Conservation (phyloP, 30 jellyfish, hydroid and myxozoan species). For the Aurelia aurita region DNA sequence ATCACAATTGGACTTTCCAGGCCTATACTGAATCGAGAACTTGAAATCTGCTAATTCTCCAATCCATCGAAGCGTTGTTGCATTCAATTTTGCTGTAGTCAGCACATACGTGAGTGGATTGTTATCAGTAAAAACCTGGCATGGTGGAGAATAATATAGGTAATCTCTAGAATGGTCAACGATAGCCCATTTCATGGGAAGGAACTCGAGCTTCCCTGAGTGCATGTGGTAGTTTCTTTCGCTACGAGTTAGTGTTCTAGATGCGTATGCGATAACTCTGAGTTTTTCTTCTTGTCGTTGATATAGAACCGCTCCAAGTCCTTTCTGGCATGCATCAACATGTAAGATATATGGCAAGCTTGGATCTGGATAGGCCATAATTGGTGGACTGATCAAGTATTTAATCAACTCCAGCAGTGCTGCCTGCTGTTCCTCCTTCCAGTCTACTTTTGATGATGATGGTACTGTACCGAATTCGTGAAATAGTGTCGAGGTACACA, state of each 20-base stretch:
- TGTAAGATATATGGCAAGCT: constrained; percentile 45
- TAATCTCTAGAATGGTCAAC: constrained; percentile 45
- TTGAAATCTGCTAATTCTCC: constrained; percentile 63
- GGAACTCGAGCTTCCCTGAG: constrained; percentile 65
- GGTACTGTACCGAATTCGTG: constrained; percentile 37
- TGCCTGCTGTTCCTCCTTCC: constrained; percentile 41
- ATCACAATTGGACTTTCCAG: constrained; percentile 46
- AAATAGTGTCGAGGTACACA: not conserved
- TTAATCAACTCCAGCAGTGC: constrained; percentile 44
- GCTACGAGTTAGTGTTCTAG: not conserved
- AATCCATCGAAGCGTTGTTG: constrained; percentile 56
- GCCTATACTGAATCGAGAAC: constrained; percentile 41
- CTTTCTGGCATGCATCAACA: constrained; percentile 35
- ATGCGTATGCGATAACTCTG: constrained; percentile 60
- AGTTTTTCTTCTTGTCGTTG: constrained; percentile 45
- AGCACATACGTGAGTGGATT: constrained; percentile 65
- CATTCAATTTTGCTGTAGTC: constrained; percentile 60
- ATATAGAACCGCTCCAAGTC: constrained; percentile 59
- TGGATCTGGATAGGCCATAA: constrained; percentile 65
- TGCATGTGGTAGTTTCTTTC: constrained; percentile 54
- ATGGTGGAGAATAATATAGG: constrained; percentile 55
- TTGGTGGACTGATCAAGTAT: constrained; percentile 47
- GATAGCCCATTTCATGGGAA: constrained; percentile 69
- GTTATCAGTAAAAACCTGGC: constrained; percentile 52
- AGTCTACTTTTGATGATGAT: constrained; percentile 29